phyloP scores from a whole-genome alignment of 92 coral and sea anemone genomes.

The Phenganax marumi region DNA sequence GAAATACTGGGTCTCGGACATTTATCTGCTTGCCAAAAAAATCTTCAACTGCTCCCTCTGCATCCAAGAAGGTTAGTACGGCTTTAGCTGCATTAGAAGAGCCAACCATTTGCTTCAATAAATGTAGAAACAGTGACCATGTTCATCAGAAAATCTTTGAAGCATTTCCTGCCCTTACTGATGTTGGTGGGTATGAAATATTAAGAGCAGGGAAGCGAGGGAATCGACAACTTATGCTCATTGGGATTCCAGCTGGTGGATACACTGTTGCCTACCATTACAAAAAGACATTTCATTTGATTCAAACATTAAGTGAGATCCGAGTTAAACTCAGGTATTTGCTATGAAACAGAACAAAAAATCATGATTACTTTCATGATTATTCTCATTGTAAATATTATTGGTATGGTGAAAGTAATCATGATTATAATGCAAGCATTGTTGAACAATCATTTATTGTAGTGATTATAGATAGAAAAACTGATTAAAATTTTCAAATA shows the following conservation, averaged over 20 bases:
- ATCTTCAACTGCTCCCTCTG: constrained; percentile 32
- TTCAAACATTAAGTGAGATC: constrained; percentile 6
- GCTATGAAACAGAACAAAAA: too few species aligned
- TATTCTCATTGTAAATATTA: too few species aligned
- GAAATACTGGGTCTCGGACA: constrained; percentile 6
- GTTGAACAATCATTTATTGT: too few species aligned
- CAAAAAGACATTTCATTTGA: constrained; percentile 44
- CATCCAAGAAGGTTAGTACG: constrained; percentile 37
- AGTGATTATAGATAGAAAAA: too few species aligned
- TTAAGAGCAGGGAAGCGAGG: constrained; percentile 43
- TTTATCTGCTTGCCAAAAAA: constrained; percentile 16
- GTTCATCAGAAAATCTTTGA: constrained; percentile 37
- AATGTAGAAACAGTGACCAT: constrained; percentile 43
- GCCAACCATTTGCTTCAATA: constrained; percentile 28
- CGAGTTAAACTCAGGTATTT: constrained; percentile 51
- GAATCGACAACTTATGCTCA: constrained; percentile 19
- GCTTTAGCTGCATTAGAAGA: constrained; percentile 37
- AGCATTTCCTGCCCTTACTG: constrained; percentile 44
- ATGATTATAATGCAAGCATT: too few species aligned
- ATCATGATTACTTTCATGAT: too few species aligned
- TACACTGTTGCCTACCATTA: constrained; percentile 45
- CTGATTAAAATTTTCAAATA: too few species aligned
- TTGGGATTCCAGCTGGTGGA: constrained; percentile 51
- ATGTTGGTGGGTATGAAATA: too few species aligned
- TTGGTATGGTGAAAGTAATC: too few species aligned